Base-by-base conservation (phyloP, 2,113 vertebrate genomes). In the Strigops habroptila region DNA sequence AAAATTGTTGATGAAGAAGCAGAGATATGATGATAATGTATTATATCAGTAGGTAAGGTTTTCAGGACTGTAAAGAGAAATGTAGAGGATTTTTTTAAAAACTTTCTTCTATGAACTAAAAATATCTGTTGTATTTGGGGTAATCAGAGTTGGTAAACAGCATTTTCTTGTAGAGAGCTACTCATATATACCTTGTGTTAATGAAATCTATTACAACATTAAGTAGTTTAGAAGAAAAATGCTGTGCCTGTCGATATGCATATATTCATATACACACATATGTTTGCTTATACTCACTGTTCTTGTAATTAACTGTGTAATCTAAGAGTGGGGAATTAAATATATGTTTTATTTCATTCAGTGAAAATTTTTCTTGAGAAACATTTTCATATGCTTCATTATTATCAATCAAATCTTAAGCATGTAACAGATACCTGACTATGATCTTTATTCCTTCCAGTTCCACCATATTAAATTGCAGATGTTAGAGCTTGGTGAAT, bases 11-110 rank as follows among this genome's bases (percentile, higher is more conserved):
- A 37, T 79, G 73, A 95, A 77, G 68, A 91, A 86, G 49, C 60
- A 77, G 14, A 59, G 35, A 37, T 63, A 63, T 18, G 19, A 24
- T 76, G 43, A n/a, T 91, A 86, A 76, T 77, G 37, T 57, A 7
- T 13, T 90, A 12, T 49, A 65, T 77, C 57, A 28, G 10, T 74
- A 39, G 30, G 48, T 80, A 83, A 88, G 51, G 31, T 91, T 92
- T 95, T 93, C 57, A 70, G 37, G 59, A 90, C 57, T 75, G 19
- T 81, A 86, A 88, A 67, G 27, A 80, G 67, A 91, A 78, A 67
- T 53, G 9, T 3, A 68, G 21, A 70, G 9, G 24, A 84, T n/a
- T 82, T 91, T 79, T 94, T 70, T 2, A 11, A 68, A 57, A 71
- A 37, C 3, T 24, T 3, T 4, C 15, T 17, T 65, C 51, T 63